These are phyloP conservation scores for Acrocephalus scirpaceus DNA, from an alignment of 2,797 vertebrate genomes.

Conservation along the genomic window DNA sequence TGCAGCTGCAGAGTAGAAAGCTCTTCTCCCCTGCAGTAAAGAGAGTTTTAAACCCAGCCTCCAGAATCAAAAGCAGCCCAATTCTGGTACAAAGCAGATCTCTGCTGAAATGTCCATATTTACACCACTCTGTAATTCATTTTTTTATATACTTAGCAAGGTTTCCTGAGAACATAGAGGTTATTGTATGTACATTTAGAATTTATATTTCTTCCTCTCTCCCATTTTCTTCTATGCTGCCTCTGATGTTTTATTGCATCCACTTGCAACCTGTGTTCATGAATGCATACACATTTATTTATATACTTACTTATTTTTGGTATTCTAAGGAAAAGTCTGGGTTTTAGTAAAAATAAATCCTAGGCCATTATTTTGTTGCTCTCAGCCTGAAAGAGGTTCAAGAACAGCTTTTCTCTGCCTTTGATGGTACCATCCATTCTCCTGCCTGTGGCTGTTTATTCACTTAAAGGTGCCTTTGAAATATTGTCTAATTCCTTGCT, in stretches of 20 bases:
- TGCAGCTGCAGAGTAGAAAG: rapidly evolving
- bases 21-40: rapidly evolving
- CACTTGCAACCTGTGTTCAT: neutral
- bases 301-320: neutral
- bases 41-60: neutral
- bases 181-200: rapidly evolving
- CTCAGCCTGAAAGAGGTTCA: slow-evolving; percentile 55
- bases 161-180: rapidly evolving
- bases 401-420: slow-evolving; percentile 37
- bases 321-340: neutral
- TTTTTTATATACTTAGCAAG: neutral
- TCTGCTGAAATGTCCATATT: neutral
- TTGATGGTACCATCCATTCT: slow-evolving; percentile 53
- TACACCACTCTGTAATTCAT: neutral
- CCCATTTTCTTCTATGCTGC: neutral
- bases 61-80: neutral
- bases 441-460: slow-evolving; percentile 60
- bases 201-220: neutral
- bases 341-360: slow-evolving; percentile 39
- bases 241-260: neutral
- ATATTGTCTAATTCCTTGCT: slow-evolving; percentile 70
- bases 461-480: slow-evolving; percentile 63
- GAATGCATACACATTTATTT: neutral
- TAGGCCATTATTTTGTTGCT: slow-evolving; percentile 29
- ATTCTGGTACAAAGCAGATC: neutral